phyloP scores from a whole-genome alignment of 2,797 vertebrate species.

The Varecia variegata region DNA sequence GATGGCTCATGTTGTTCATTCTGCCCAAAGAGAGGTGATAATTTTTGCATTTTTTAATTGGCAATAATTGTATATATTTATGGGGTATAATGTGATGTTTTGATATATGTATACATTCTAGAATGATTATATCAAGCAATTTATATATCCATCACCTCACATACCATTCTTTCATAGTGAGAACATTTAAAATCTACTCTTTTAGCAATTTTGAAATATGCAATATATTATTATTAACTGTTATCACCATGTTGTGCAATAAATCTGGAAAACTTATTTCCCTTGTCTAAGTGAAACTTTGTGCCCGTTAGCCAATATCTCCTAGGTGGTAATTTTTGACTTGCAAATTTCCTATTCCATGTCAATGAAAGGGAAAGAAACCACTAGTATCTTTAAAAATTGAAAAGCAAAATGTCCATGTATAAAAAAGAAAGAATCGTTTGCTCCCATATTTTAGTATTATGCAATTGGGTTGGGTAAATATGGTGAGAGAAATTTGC shows the following conservation, averaged over 20 bases:
- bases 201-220: background rate
- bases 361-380: conserved; percentile 41
- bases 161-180: background rate
- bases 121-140: background rate
- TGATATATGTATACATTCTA: background rate
- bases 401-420: background rate
- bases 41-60: background rate
- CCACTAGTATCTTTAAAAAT: background rate
- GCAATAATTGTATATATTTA: background rate
- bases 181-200: background rate
- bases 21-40: background rate
- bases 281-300: background rate
- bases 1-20: background rate
- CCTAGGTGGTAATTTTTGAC: conserved; percentile 17
- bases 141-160: background rate
- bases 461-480: background rate
- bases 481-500: background rate
- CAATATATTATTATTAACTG: background rate
- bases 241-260: background rate
- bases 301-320: background rate
- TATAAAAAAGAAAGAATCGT: conserved; percentile 18
- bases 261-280: background rate
- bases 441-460: conserved; percentile 37
- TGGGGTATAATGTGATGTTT: background rate
- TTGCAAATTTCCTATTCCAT: conserved; percentile 41